Base-by-base conservation (phyloP, 2,888 invertebrate genomes). In the Acrocyrtus sp. region DNA sequence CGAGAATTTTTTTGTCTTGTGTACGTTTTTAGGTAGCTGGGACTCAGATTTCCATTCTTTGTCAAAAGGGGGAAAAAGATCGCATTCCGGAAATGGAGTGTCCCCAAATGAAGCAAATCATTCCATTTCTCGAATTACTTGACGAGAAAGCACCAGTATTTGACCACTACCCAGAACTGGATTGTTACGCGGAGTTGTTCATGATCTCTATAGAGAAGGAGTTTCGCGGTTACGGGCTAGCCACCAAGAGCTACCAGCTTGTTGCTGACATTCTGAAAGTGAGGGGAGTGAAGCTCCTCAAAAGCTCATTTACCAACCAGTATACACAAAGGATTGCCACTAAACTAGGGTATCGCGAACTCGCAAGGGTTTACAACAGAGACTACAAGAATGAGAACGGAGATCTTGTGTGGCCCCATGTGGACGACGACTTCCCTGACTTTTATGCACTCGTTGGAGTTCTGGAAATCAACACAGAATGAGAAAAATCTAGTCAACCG, bases 221-320 rank as follows among this genome's bases (percentile, higher is more conserved):
- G 56, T 73, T 62, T 51, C 45, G 74, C 34, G 76, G 76, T 39
- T 68, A 57, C 39, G 75, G 75, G 5, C 62, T 78, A 3, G 74
- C 69, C 21, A 72, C 69, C 19, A 76, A 78, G 26, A 57, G 69
- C 48, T 66, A 67, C 41, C 54, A 66, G n/a, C 62, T 76, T 48
- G 51, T 73, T 4, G 61, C 73, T 6, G 60, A 27, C 2, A 63
- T 75, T 48, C 19, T 72, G 5, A 47, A 63, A 54, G 68, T 57
- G 10, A 47, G 63, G 57, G 76, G 78, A 43, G 63, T 69, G 21
- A 57, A 54, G 17, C 62, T 76, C 29, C 58, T 70, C 34, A 76
- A 75, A 56, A 60, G 68, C 8, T 62, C 65, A 10, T 75, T 75
- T 50, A 73, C 78, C 4, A 74, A 58, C 62, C 78, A 75, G n/a